Evolutionary conservation across 2,888 invertebrate genomes (phyloP).

Genomic region (Macroteleia sp.): DNA sequence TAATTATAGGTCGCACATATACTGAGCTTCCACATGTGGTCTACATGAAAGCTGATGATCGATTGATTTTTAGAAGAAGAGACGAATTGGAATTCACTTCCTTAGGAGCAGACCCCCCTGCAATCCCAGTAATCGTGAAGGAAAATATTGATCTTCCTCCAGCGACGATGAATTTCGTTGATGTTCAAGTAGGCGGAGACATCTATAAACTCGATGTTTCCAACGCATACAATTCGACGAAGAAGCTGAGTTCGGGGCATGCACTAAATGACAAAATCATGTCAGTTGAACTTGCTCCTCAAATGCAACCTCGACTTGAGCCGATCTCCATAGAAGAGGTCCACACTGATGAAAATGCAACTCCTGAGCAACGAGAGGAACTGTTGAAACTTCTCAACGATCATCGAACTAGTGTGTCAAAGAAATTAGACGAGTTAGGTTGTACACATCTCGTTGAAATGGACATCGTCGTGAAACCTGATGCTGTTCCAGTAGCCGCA

Average conservation of each 20-base stretch:
- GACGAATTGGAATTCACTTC: not conserved
- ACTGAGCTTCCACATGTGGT: not conserved
- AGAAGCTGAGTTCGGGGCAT: not conserved
- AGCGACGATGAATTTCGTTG: not conserved
- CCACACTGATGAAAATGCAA: no score
- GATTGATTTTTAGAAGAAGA: not conserved
- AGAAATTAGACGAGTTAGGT: not conserved
- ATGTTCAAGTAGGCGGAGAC: not conserved
- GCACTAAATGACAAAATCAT: not conserved
- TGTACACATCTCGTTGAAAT: not conserved
- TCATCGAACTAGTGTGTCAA: not conserved
- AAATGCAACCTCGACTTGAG: not conserved
- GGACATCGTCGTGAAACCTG: not conserved
- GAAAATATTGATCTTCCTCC: not conserved
- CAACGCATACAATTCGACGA: not conserved
- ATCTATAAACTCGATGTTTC: not conserved
- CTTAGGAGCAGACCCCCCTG: not conserved
- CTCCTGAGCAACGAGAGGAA: not conserved
- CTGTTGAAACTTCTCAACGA: not conserved
- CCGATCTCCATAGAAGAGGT: not conserved
- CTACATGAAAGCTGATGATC: not conserved
- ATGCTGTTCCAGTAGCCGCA: no score
- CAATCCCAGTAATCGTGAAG: no score
- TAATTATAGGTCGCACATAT: not conserved
- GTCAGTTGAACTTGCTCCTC: not conserved